Base-by-base conservation (phyloP, 2,797 vertebrate species). In the Tolypeutes matacus region DNA sequence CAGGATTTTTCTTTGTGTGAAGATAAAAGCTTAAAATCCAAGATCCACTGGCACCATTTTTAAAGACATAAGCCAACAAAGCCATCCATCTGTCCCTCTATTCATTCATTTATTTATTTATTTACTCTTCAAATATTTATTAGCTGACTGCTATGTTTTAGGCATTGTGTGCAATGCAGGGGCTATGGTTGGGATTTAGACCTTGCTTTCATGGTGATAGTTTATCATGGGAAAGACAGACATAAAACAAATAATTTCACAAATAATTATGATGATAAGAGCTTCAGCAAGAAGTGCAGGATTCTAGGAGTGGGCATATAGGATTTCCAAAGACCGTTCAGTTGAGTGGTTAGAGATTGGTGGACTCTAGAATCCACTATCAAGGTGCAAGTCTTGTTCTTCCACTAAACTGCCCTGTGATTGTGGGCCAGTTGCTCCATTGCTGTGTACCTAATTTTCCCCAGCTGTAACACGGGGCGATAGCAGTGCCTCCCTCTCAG, bases 101-200 rank as follows among this genome's bases (percentile, higher is more conserved):
- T 70, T 80, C 64, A 58, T 78, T 8, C 31, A 36, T 34, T 27
- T 64, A 36, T 39, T 93, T 64, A 88, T 91, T 76, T 76, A 67
- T 85, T 92, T 95, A 85, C 15, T 72, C 62, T 73, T 90, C 46
- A 91, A 23, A 64, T 75, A 39, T 53, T 23, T 81, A 65, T 81
- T 85, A 18, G 13, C 27, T 5, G 18, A 14, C 20, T 88, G 7
- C 5, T 76, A 36, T 10, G 3, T 49, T 92, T 36, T 11, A 85
- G 72, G 69, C 46, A 93, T 18, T 60, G 39, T 62, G 31, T 7
- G 49, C 34, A 42, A 46, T 58, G 18, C 2, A 34, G 29, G 3
- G 15, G 4, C 12, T 83, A 1, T n/a, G 4, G 12, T 1, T 78
- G 70, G 70, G 51, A 84, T 67, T 87, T 77, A 89, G 64, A 64